These are phyloP conservation scores for Aphidius colemani DNA, from an alignment of 2,888 invertebrate species.

Conservation along the genomic window DNA sequence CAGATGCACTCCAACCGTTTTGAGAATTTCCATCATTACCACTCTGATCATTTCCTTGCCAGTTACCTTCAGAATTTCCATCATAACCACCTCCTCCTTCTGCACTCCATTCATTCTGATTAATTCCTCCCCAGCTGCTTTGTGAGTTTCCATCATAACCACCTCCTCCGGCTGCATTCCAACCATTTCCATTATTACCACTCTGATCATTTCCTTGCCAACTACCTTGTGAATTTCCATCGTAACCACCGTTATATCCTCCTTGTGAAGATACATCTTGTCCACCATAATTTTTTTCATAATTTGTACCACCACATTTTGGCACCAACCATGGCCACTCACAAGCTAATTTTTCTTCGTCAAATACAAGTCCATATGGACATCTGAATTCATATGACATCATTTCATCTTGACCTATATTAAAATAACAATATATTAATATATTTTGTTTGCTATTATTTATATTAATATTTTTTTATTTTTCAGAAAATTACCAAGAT, in stretches of 20 bases:
- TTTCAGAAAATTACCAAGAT: slow-evolving; percentile 68
- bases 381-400: slow-evolving; percentile 82
- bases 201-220: not conserved
- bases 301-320: slow-evolving; percentile 65
- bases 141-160: slow-evolving; percentile 11
- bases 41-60: slow-evolving; percentile 6
- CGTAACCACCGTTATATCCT: slow-evolving; percentile 12
- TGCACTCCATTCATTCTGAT: not conserved
- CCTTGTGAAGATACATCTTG: slow-evolving; percentile 5
- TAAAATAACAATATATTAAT: not conserved
- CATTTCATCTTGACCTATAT: slow-evolving; percentile 53
- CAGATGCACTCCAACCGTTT: not conserved
- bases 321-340: slow-evolving; percentile 83
- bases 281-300: slow-evolving; percentile 59
- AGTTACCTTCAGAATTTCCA: slow-evolving; percentile 13
- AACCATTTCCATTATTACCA: not conserved
- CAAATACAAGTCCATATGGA: slow-evolving; percentile 79
- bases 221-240: slow-evolving; percentile 12
- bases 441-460: not conserved
- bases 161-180: not conserved
- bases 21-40: not conserved
- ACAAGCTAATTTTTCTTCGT: slow-evolving; percentile 71
- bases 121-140: slow-evolving; percentile 4
- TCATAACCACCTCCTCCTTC: slow-evolving; percentile 17
- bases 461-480: not conserved